These are phyloP conservation scores for Masticophis lateralis DNA, from an alignment of 2,797 vertebrate species.

Conservation along the genomic window DNA sequence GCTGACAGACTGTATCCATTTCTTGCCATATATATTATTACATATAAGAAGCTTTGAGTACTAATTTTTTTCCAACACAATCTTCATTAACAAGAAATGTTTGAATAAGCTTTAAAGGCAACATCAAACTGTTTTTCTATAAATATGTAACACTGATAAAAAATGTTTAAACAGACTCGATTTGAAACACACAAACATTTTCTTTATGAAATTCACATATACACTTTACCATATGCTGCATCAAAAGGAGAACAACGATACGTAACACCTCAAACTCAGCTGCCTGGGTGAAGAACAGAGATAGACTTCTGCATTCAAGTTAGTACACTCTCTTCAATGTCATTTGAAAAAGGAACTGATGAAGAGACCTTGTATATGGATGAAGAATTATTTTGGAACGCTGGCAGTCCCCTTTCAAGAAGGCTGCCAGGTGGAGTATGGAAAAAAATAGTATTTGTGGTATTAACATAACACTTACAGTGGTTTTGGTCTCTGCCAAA, in stretches of 20 bases:
- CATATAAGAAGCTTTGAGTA: slow-evolving; percentile 73
- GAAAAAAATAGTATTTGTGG: background rate
- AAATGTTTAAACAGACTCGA: slow-evolving; percentile 36
- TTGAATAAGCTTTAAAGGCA: slow-evolving; percentile 53
- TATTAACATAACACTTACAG: slow-evolving; percentile 71
- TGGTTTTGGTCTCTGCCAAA: slow-evolving; percentile 74
- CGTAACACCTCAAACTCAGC: background rate
- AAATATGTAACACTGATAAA: slow-evolving; percentile 39
- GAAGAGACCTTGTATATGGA: background rate
- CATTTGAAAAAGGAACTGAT: background rate
- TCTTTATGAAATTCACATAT: slow-evolving; percentile 28
- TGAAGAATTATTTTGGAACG: background rate
- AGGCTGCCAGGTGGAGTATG: background rate
- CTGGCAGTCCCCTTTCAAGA: background rate
- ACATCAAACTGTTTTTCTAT: slow-evolving; percentile 55
- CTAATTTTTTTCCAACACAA: slow-evolving; percentile 73
- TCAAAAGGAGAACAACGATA: background rate
- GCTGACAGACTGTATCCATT: slow-evolving; percentile 85
- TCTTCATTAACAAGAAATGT: slow-evolving; percentile 73
- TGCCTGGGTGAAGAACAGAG: background rate
- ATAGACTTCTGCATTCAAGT: background rate
- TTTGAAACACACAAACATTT: slow-evolving; percentile 12
- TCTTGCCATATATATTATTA: slow-evolving; percentile 73
- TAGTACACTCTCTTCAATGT: background rate
- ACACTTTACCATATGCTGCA: background rate